Evolutionary conservation across 2,113 vertebrate species (phyloP).

Genomic region (Laterallus jamaicensis): DNA sequence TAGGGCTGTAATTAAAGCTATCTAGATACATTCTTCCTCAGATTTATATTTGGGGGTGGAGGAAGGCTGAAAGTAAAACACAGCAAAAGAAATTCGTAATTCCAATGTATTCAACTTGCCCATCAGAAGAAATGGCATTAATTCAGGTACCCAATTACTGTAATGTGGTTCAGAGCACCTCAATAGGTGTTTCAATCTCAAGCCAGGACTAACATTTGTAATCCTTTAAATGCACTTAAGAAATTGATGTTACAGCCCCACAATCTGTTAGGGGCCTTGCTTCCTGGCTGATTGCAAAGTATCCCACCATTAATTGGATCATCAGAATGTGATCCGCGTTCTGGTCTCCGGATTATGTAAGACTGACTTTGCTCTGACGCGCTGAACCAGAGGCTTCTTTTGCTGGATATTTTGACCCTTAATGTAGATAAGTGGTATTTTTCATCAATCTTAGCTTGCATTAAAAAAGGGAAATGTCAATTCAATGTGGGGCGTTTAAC

Average conservation of each 20-base stretch:
- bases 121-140: constrained; percentile 78
- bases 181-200: constrained; percentile 83
- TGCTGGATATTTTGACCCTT: constrained; percentile 87
- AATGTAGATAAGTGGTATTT: constrained; percentile 99
- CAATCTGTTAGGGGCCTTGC: constrained; percentile 91
- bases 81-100: constrained; percentile 66
- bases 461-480: constrained; percentile 85
- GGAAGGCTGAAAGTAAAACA: constrained; percentile 47
- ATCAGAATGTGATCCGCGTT: constrained; percentile 97
- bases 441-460: constrained; percentile 89
- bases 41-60: constrained; percentile 49
- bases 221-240: constrained; percentile 99
- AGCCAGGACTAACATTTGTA: constrained; percentile 90
- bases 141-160: constrained; percentile 88
- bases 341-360: constrained; percentile 92
- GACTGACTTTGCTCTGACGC: constrained; percentile 91
- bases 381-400: constrained; percentile 80
- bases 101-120: constrained; percentile 60
- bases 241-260: constrained; percentile 96
- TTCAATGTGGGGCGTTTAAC: constrained; percentile 81
- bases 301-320: constrained; percentile 97
- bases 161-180: constrained; percentile 87
- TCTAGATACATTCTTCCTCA: constrained; percentile 46
- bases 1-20: constrained; percentile 72
- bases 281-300: constrained; percentile 88